Evolutionary conservation across 2,113 vertebrate species (phyloP).

Genomic region (Lepisosteus oculatus): DNA sequence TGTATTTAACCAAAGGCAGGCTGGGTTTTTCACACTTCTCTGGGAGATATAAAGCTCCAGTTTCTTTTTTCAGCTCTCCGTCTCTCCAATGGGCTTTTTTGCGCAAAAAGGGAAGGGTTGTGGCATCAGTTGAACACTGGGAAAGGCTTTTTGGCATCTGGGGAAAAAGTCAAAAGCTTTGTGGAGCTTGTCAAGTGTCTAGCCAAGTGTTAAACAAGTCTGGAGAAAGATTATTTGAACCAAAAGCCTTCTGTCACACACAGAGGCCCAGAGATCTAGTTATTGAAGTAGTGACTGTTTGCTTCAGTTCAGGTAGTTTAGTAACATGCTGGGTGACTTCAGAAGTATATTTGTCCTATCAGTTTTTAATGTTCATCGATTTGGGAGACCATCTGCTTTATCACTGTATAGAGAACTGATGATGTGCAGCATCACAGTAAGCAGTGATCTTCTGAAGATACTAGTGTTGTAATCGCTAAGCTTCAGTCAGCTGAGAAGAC

Average conservation of each 20-base stretch:
- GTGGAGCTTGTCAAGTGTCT: neutral
- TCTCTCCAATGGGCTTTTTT: neutral
- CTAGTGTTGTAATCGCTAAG: no score
- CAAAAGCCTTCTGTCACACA: neutral
- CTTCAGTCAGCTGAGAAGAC: no score
- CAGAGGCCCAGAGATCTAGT: neutral
- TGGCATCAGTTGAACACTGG: conserved; percentile 15
- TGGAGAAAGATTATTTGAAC: neutral
- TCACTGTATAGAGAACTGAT: no score
- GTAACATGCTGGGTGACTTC: neutral
- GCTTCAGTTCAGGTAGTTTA: neutral
- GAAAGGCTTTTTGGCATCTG: neutral
- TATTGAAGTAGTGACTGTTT: neutral
- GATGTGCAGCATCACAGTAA: no score
- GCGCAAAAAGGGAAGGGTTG: neutral
- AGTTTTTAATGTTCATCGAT: no score
- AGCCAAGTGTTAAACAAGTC: conserved; percentile 18
- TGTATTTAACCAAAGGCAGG: conserved; percentile 47
- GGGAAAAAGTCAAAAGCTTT: neutral
- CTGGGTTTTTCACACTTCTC: conserved; percentile 45
- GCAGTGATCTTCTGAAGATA: no score
- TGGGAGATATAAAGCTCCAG: conserved; percentile 49
- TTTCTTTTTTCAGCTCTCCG: conserved; percentile 1
- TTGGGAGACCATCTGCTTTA: no score
- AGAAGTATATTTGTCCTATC: no score